Conservation (phyloP, 2,797 vertebrate species). For the Alfaro cultratus region DNA sequence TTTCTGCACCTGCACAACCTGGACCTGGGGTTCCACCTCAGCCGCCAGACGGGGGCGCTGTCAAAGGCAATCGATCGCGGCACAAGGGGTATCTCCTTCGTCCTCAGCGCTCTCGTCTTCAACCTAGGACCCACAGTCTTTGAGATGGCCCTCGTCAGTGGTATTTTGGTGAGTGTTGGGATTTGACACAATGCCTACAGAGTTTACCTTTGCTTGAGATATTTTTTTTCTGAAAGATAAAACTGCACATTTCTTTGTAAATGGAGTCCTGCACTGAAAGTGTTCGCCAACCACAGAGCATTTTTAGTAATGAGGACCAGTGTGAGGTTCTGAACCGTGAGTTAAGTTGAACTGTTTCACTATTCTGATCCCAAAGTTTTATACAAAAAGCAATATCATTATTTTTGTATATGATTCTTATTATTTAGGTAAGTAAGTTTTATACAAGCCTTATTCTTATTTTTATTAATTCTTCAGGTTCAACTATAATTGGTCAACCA, state of each 20-base stretch:
- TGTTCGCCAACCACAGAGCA: too few species aligned
- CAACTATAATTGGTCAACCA: background rate
- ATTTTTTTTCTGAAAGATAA: background rate
- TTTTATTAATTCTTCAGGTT: background rate
- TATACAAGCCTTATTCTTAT: background rate
- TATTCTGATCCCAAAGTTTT: background rate
- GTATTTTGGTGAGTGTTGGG: slow-evolving; percentile 86
- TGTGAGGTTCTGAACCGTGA: too few species aligned
- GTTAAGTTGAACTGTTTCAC: background rate
- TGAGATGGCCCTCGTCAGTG: slow-evolving; percentile 92
- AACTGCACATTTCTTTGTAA: too few species aligned
- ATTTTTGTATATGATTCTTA: too few species aligned
- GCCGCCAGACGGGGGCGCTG: slow-evolving; percentile 93
- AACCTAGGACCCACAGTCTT: slow-evolving; percentile 96
- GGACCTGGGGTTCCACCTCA: slow-evolving; percentile 96
- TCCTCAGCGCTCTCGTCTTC: slow-evolving; percentile 95
- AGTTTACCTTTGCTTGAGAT: background rate
- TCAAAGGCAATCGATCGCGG: slow-evolving; percentile 98
- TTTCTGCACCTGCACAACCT: slow-evolving; percentile 97
- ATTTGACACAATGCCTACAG: slow-evolving; percentile 1
- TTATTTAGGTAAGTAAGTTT: background rate
- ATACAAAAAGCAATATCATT: background rate
- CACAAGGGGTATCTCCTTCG: slow-evolving; percentile 92
- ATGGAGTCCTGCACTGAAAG: too few species aligned
- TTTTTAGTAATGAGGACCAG: too few species aligned